A percentile compares a stretch with the other conserved stretches of the same genome.
Conservation (phyloP, 2,888 invertebrate species). For the Myopa testacea region DNA sequence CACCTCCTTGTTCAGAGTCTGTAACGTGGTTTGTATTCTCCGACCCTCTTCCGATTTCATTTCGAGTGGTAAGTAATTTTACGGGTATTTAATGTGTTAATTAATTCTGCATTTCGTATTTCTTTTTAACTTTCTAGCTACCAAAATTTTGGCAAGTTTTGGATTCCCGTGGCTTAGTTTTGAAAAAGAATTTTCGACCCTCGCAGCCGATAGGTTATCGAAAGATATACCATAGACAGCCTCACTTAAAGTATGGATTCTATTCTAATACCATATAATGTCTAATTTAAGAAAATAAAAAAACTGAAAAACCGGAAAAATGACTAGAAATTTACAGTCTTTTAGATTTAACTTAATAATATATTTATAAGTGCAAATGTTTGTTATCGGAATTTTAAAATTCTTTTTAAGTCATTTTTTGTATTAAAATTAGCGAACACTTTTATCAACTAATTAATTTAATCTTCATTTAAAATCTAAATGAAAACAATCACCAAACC, state of each 20-base stretch:
- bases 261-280: conserved; percentile 25
- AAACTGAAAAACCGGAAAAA: no score
- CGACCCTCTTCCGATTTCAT: conserved; percentile 70
- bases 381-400: no score
- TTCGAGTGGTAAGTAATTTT: conserved; percentile 50
- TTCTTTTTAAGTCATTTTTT: no score
- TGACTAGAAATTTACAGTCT: no score
- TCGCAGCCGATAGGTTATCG: conserved; percentile 54
- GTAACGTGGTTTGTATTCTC: conserved; percentile 79
- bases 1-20: conserved; percentile 78
- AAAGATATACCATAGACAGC: conserved; percentile 53
- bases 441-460: conserved; percentile 35
- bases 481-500: no score
- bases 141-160: conserved; percentile 59
- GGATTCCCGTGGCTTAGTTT: conserved; percentile 47
- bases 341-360: no score
- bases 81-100: not conserved
- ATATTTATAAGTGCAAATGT: no score
- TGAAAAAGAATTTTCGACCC: conserved; percentile 57
- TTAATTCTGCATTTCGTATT: not conserved
- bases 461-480: not conserved
- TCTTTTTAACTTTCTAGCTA: conserved; percentile 44
- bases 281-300: not conserved
- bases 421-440: no score
- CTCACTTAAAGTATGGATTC: conserved; percentile 40